These are phyloP conservation scores for Martes martes DNA, from an alignment of 2,113 vertebrate genomes.

Conservation along the genomic window DNA sequence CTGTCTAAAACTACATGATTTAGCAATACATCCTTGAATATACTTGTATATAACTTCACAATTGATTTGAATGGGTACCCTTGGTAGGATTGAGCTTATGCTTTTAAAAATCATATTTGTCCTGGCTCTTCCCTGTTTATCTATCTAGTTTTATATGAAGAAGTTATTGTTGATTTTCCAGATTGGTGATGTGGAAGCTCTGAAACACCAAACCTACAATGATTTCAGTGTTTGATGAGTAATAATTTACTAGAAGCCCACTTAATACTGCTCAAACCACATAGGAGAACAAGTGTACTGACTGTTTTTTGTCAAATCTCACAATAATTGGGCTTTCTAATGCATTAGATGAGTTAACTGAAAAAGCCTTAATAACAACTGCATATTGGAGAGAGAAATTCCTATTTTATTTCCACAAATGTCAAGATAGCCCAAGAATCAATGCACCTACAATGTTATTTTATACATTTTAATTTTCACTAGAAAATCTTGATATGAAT, in stretches of 20 bases:
- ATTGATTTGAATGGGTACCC: too few relatives aligned
- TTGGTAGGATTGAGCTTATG: background rate
- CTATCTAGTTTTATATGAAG: background rate
- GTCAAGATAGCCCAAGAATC: background rate
- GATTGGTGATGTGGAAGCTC: background rate
- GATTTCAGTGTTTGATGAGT: background rate
- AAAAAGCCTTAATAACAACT: too few relatives aligned
- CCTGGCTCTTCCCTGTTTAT: background rate
- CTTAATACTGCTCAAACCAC: background rate
- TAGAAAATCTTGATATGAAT: background rate
- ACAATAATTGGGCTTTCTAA: background rate
- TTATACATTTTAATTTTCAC: background rate
- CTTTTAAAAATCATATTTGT: background rate
- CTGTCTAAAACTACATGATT: background rate
- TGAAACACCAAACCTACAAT: background rate
- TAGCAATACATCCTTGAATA: background rate
- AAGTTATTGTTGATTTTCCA: background rate
- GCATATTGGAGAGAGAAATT: background rate
- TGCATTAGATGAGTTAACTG: background rate
- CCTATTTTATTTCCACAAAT: background rate
- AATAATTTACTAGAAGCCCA: background rate
- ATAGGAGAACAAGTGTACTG: background rate
- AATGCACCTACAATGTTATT: background rate
- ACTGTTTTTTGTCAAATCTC: background rate
- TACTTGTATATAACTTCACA: accelerated